phyloP scores from a whole-genome alignment of 2,888 invertebrate genomes.

The Agrilus cyanescens region DNA sequence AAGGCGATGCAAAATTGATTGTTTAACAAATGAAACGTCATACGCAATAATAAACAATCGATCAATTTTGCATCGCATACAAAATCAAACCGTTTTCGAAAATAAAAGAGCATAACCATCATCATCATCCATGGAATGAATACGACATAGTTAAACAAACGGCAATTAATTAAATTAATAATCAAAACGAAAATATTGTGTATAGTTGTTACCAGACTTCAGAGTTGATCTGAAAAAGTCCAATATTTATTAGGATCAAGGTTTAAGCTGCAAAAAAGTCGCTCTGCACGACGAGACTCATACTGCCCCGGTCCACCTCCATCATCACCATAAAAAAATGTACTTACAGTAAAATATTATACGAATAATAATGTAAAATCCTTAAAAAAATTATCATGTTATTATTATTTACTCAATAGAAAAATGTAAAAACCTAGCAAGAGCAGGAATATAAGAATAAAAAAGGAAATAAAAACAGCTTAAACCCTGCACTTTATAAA shows the following conservation, averaged over 20 bases:
- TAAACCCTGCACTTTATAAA: constrained; percentile 30
- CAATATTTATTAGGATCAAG: constrained; percentile 37
- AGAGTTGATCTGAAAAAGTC: constrained; percentile 24
- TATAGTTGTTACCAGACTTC: background rate
- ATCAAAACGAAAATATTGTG: no score
- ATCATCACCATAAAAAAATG: constrained; percentile 4
- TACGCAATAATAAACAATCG: no score
- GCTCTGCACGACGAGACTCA: constrained; percentile 2
- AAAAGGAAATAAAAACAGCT: constrained; percentile 22
- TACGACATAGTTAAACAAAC: no score
- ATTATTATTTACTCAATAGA: no score
- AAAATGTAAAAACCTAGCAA: background rate
- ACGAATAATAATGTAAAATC: background rate
- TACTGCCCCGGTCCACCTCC: constrained; percentile 1
- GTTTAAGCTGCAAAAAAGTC: constrained; percentile 30
- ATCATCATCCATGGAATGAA: no score
- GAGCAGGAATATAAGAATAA: constrained; percentile 1
- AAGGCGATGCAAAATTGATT: no score
- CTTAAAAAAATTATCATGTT: background rate
- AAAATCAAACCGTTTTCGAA: no score
- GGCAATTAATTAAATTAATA: no score
- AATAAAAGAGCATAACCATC: no score
- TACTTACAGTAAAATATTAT: constrained; percentile 1
- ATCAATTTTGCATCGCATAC: no score
- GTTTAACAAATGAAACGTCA: no score